These are phyloP conservation scores for Brachionus rubens DNA, from an alignment of 1,140 invertebrate species.

Conservation along the genomic window DNA sequence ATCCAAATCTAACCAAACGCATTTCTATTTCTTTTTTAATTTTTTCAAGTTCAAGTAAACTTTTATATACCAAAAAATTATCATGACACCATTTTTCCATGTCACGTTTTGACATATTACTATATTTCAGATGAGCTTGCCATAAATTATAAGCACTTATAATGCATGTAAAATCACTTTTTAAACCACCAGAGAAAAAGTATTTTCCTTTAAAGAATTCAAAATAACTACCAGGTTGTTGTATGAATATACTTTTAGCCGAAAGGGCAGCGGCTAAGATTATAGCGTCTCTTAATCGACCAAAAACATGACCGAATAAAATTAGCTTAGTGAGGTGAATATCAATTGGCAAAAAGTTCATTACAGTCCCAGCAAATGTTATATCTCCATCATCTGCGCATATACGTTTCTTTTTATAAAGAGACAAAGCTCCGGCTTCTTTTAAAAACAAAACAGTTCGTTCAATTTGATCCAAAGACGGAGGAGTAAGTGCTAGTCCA, in stretches of 20 bases:
- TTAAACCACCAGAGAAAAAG: conserved; percentile 2
- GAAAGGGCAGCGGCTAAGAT: conserved; percentile 71
- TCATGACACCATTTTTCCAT: conserved; percentile 8
- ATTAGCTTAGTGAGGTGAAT: conserved; percentile 78
- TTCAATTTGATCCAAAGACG: conserved; percentile 75
- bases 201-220: conserved; percentile 7
- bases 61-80: not conserved
- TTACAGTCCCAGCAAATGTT: conserved; percentile 78
- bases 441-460: conserved; percentile 77
- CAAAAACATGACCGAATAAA: conserved; percentile 79
- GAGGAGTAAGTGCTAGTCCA: conserved; percentile 79
- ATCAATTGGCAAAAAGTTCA: conserved; percentile 77
- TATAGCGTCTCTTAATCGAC: conserved; percentile 59
- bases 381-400: conserved; percentile 72
- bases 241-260: conserved; percentile 20
- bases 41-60: not conserved
- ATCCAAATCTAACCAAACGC: not conserved
- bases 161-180: conserved; percentile 33
- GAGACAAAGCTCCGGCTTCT: conserved; percentile 65
- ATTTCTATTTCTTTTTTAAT: not conserved
- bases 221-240: not conserved
- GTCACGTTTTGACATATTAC: not conserved
- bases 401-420: conserved; percentile 15
- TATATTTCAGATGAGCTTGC: conserved; percentile 3
- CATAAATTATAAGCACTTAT: conserved; percentile 27